phyloP scores from a whole-genome alignment of 1,140 invertebrate species.

The Liolophura sinensis region DNA sequence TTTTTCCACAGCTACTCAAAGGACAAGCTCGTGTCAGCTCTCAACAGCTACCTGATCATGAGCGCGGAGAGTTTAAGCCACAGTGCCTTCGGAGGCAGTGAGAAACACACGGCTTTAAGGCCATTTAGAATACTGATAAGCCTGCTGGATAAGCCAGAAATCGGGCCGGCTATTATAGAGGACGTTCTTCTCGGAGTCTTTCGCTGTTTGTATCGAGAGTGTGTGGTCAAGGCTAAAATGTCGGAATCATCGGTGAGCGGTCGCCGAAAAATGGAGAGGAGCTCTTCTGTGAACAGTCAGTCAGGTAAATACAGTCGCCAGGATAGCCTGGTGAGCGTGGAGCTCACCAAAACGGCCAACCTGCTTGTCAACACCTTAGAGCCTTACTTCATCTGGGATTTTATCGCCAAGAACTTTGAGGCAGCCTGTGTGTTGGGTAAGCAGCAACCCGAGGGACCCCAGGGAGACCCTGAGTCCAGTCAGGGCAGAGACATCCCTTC shows the following conservation, averaged over 20 bases:
- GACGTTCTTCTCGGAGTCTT: slow-evolving; percentile 86
- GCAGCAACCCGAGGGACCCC: not conserved
- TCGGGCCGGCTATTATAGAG: slow-evolving; percentile 82
- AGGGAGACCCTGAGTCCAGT: not conserved
- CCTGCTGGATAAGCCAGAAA: slow-evolving; percentile 86
- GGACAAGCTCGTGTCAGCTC: slow-evolving; percentile 61
- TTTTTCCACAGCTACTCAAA: slow-evolving; percentile 77
- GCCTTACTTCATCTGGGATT: slow-evolving; percentile 85
- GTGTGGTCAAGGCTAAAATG: slow-evolving; percentile 15
- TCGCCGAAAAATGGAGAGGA: slow-evolving; percentile 1
- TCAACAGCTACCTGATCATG: slow-evolving; percentile 59
- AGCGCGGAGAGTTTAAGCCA: slow-evolving; percentile 23
- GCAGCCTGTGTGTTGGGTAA: slow-evolving; percentile 62
- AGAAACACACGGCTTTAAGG: slow-evolving; percentile 60
- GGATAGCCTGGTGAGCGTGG: slow-evolving; percentile 30
- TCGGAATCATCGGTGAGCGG: not conserved
- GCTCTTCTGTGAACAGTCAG: too few relatives aligned
- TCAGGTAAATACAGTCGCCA: slow-evolving; percentile 2
- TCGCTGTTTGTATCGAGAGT: slow-evolving; percentile 63
- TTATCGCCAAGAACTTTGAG: slow-evolving; percentile 73
- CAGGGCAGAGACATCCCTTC: slow-evolving; percentile 23
- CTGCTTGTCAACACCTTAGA: slow-evolving; percentile 83
- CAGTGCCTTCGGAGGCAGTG: slow-evolving; percentile 15
- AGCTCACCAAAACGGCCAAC: slow-evolving; percentile 82
- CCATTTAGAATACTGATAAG: slow-evolving; percentile 86